Evolutionary conservation across 1,140 invertebrate species (phyloP), one percentile per base, ranked within the genome.

Genomic region (Thrips palmi): DNA sequence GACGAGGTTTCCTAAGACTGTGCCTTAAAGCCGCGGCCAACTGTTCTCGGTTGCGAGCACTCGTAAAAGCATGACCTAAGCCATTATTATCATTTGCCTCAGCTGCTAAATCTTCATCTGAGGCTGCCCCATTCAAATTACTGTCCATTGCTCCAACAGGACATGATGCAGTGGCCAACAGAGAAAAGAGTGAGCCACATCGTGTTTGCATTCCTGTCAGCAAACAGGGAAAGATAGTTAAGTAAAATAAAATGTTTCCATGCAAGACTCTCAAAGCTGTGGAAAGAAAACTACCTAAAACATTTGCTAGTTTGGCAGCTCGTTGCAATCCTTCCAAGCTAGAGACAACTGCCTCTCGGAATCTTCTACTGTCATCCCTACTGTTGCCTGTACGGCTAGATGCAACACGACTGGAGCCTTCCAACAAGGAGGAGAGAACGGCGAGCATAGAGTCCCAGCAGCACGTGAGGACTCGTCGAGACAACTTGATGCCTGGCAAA

Each of bases 381-480:
- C 33, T 33, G n/a, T 29, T 20, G 3, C 10, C 8, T 10, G 33
- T 21, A 14, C 19, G 33, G 11, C 8, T 18, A 20, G 33, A 34
- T 20, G 18, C 23, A 8, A 34, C 18, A 19, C 19, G 33, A 11
- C 19, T 18, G 11, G 33, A 15, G 11, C 54, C 4, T 52, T 60
- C 58, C 31, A 91, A 56, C 0, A 85, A 72, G 0, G 74, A 73
- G 12, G 84, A 80, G 2, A 92, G 59, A 10, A 93, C 79, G n/a
- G 77, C 74, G 29, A 92, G 70, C 63, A 92, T 78, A 0, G 80
- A 82, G 31, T 82, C 76, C 87, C 87, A 93, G 51, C 86, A 89
- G 46, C 78, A 83, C 3, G 82, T 87, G 19, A 93, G 53, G n/a
- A 93, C 71, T 44, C 60, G 50, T 11, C 58, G 47, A 19, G 59